Conservation (phyloP, 2,888 invertebrate species). For the Folsomia candida region DNA sequence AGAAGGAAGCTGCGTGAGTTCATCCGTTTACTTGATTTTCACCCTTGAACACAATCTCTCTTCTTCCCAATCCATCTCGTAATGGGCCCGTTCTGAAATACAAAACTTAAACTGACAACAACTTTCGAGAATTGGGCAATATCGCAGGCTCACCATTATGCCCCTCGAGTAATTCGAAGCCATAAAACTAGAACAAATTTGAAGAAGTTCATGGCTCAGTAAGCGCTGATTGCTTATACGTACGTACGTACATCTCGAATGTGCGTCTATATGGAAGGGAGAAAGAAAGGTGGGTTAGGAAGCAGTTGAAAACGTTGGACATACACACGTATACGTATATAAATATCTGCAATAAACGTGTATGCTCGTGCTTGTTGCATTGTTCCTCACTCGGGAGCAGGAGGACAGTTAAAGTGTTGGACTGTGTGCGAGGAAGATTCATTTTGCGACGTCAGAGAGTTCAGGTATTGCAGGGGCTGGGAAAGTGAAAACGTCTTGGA, state of each 20-base stretch:
- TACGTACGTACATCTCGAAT: no score
- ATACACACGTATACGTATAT: no score
- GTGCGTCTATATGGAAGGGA: no score
- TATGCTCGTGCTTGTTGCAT: no score
- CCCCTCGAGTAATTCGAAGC: neutral
- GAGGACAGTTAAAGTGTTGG: no score
- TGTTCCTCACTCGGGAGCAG: no score
- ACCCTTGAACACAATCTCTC: neutral
- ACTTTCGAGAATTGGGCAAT: no score
- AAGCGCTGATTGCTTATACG: neutral
- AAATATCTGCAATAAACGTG: no score
- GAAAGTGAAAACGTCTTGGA: neutral
- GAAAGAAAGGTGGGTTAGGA: no score
- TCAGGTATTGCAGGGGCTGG: conserved; percentile 4
- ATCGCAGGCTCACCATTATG: no score
- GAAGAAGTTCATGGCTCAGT: neutral
- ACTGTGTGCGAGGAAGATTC: neutral
- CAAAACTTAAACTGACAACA: no score
- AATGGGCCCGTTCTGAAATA: no score
- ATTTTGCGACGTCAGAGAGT: neutral
- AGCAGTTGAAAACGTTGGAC: neutral
- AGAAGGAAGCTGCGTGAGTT: conserved; percentile 50
- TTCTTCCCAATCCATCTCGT: neutral
- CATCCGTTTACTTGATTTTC: neutral
- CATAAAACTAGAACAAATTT: neutral